Evolutionary conservation across 2,888 invertebrate species (phyloP).

Genomic region (Branchellion lobata): DNA sequence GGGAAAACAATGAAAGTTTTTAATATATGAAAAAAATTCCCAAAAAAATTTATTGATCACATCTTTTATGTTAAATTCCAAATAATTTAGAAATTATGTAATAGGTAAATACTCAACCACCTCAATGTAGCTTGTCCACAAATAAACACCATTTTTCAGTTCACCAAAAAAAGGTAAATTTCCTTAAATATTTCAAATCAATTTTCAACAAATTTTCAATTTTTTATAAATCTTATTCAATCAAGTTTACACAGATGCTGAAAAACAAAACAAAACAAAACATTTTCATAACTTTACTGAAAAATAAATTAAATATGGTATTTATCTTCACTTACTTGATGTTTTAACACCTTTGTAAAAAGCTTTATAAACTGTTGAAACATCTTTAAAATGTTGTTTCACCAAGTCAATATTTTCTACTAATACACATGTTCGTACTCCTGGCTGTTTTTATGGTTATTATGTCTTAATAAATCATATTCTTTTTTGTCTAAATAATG

Average conservation of each 20-base stretch:
- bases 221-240: too few species aligned
- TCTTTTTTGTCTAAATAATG: too few species aligned
- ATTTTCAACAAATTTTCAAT: not conserved
- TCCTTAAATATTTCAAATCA: constrained; percentile 42
- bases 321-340: constrained; percentile 23
- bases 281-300: too few species aligned
- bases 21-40: constrained; percentile 12
- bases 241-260: too few species aligned
- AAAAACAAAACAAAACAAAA: too few species aligned
- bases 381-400: not conserved
- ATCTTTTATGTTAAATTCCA: too few species aligned
- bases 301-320: not conserved
- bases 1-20: not conserved
- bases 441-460: too few species aligned
- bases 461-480: too few species aligned
- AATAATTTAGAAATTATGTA: too few species aligned
- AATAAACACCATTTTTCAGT: constrained; percentile 83
- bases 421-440: too few species aligned
- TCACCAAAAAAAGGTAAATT: constrained; percentile 68
- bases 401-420: too few species aligned
- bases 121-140: constrained; percentile 90
- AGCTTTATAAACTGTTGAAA: constrained; percentile 22
- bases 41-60: not conserved
- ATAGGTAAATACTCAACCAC: constrained; percentile 59
- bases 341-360: constrained; percentile 8